Percentiles rank a stretch among this genome's conserved stretches.
phyloP scores from a whole-genome alignment of 2,888 invertebrate genomes.

The Drosophila testacea region DNA sequence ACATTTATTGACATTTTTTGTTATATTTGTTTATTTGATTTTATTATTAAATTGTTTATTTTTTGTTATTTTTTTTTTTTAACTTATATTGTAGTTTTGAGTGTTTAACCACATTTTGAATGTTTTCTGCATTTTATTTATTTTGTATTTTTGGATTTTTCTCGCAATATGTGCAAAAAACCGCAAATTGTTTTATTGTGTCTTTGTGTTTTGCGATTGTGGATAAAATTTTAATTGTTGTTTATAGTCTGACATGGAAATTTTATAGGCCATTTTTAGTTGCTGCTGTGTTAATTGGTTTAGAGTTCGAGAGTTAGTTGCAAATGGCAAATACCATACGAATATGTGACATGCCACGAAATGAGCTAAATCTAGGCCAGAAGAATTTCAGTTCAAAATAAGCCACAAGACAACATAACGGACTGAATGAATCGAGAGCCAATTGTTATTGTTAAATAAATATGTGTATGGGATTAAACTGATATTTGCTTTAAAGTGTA shows the following conservation, averaged over 20 bases:
- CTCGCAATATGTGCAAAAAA: slow-evolving; percentile 44
- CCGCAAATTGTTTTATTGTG: slow-evolving; percentile 72
- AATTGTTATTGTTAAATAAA: not conserved
- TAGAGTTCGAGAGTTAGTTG: slow-evolving; percentile 14
- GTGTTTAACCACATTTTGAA: slow-evolving; percentile 59
- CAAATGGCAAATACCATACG: not conserved
- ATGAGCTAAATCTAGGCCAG: not conserved
- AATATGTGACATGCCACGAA: not conserved
- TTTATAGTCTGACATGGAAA: slow-evolving; percentile 53
- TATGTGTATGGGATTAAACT: not conserved
- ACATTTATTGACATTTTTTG: slow-evolving; percentile 15
- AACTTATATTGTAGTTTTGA: slow-evolving; percentile 27
- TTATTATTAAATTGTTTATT: slow-evolving; percentile 43
- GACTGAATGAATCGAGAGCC: not conserved
- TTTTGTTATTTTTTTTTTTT: slow-evolving; percentile 30
- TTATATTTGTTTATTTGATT: slow-evolving; percentile 22
- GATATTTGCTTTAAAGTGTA: too few relatives aligned
- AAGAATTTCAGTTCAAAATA: not conserved
- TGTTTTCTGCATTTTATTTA: slow-evolving; percentile 38
- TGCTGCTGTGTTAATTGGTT: slow-evolving; percentile 46
- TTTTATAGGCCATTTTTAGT: slow-evolving; percentile 32
- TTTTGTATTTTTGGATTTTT: slow-evolving; percentile 21
- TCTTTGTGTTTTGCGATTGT: slow-evolving; percentile 48
- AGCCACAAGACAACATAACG: not conserved
- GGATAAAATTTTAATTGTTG: slow-evolving; percentile 67